A percentile compares a stretch with the other conserved stretches of the same genome.
Evolutionary conservation across 2,888 invertebrate genomes (phyloP).

Genomic region (Ichneumoninae sp.): DNA sequence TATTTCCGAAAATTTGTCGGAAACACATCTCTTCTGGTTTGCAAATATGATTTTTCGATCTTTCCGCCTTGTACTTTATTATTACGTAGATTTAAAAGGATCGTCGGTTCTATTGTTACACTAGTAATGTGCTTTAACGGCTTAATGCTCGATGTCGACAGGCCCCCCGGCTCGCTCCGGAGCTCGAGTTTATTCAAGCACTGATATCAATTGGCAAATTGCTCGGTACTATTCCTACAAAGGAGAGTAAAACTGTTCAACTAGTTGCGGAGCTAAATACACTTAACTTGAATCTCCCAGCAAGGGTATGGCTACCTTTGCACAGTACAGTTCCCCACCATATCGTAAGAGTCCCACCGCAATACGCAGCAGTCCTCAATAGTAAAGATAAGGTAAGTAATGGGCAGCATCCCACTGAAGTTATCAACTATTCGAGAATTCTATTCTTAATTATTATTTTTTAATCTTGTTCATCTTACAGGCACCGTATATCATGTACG

Average conservation of each 20-base stretch:
- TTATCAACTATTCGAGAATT: background rate
- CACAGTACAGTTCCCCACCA: constrained; percentile 94
- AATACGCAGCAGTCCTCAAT: constrained; percentile 98
- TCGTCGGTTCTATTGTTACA: constrained; percentile 55
- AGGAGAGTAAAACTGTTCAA: constrained; percentile 96
- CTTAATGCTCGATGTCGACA: constrained; percentile 77
- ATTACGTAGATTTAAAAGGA: background rate
- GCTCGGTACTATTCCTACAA: constrained; percentile 92
- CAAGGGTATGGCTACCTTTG: constrained; percentile 98
- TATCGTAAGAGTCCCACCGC: constrained; percentile 98
- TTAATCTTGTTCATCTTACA: constrained; percentile 75
- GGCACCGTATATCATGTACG: constrained; percentile 99
- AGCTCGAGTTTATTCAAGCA: constrained; percentile 94
- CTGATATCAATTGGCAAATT: constrained; percentile 94
- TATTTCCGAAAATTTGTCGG: too few relatives aligned
- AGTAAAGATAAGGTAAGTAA: constrained; percentile 96
- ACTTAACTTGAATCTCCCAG: constrained; percentile 98
- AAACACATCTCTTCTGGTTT: background rate
- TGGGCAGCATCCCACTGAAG: background rate
- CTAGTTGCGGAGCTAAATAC: constrained; percentile 96
- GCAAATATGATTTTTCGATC: background rate
- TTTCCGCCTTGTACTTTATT: background rate
- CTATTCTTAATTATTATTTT: background rate
- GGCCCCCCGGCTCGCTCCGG: constrained; percentile 93
- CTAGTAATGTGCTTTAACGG: constrained; percentile 37